Percentiles rank a stretch among this genome's conserved stretches.
Evolutionary conservation across 1,140 invertebrate genomes (phyloP).

Genomic region (Zaprionus vittiger): DNA sequence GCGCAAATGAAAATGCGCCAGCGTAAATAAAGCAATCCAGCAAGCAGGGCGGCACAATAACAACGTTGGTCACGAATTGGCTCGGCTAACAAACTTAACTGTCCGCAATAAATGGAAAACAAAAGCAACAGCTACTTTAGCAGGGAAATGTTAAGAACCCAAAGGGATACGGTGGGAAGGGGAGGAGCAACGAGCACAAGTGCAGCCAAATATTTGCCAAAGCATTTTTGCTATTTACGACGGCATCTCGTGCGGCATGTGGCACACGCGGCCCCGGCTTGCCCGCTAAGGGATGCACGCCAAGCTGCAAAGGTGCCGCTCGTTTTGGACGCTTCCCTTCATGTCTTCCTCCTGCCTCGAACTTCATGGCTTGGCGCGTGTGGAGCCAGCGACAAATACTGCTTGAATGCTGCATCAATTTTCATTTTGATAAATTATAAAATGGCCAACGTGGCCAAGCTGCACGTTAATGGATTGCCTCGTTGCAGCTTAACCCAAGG

Average conservation of each 20-base stretch:
- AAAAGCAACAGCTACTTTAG: slow-evolving; percentile 16
- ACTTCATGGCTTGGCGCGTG: too few relatives aligned
- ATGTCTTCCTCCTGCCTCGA: not conserved
- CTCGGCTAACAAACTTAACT: slow-evolving; percentile 58
- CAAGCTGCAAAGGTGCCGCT: slow-evolving; percentile 8
- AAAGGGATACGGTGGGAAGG: not conserved
- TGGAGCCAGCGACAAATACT: slow-evolving; percentile 57
- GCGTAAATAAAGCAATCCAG: slow-evolving; percentile 67
- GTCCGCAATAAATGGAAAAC: slow-evolving; percentile 25
- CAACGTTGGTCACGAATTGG: slow-evolving; percentile 61
- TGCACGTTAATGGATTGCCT: slow-evolving; percentile 67
- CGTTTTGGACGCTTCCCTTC: not conserved
- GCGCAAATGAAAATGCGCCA: slow-evolving; percentile 80
- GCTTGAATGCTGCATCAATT: slow-evolving; percentile 63
- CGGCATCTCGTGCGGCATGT: slow-evolving; percentile 74
- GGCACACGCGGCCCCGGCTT: slow-evolving; percentile 38
- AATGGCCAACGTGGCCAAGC: slow-evolving; percentile 55
- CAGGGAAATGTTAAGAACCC: not conserved
- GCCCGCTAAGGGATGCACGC: slow-evolving; percentile 19
- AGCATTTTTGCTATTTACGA: slow-evolving; percentile 78
- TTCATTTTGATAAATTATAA: slow-evolving; percentile 83
- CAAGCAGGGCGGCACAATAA: not conserved
- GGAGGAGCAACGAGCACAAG: slow-evolving; percentile 34
- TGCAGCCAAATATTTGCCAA: slow-evolving; percentile 78
- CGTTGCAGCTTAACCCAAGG: slow-evolving; percentile 59